phyloP scores from a whole-genome alignment of 2,888 invertebrate genomes.

The Melangyna quadrimaculata region DNA sequence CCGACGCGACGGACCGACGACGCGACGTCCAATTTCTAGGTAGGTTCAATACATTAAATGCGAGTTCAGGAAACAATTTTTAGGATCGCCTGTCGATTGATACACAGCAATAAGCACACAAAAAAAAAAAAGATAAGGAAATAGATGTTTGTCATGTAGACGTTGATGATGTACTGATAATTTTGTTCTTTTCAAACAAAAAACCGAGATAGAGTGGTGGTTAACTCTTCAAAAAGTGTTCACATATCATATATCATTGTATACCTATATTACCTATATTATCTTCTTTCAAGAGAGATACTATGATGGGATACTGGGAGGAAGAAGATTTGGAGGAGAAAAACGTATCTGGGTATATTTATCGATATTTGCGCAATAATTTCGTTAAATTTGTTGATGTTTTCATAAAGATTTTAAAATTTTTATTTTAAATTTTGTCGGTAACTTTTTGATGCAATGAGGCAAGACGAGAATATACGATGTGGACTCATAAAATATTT shows the following conservation, averaged over 20 bases:
- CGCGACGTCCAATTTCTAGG: background rate
- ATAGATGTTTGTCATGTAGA: constrained; percentile 64
- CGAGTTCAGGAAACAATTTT: constrained; percentile 64
- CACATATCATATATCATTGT: background rate
- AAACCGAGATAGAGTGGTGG: constrained; percentile 14
- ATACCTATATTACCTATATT: background rate
- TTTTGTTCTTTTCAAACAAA: constrained; percentile 33
- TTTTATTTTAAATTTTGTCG: constrained; percentile 33
- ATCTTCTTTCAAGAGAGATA: constrained; percentile 36
- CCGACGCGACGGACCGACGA: background rate
- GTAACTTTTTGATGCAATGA: constrained; percentile 39
- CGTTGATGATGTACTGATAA: constrained; percentile 67
- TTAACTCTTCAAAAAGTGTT: constrained; percentile 26
- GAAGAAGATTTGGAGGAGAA: constrained; percentile 47
- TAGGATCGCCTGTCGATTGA: constrained; percentile 60
- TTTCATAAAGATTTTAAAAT: constrained; percentile 40
- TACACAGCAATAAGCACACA: constrained; percentile 47
- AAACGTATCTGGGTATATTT: constrained; percentile 41
- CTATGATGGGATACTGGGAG: background rate
- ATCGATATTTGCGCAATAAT: constrained; percentile 69
- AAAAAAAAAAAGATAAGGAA: constrained; percentile 53
- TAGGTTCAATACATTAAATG: background rate
- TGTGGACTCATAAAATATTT: background rate
- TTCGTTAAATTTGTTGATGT: constrained; percentile 50
- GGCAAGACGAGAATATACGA: constrained; percentile 1